phyloP scores from a whole-genome alignment of 1,140 invertebrate genomes.

The Acromyrmex echinatior region DNA sequence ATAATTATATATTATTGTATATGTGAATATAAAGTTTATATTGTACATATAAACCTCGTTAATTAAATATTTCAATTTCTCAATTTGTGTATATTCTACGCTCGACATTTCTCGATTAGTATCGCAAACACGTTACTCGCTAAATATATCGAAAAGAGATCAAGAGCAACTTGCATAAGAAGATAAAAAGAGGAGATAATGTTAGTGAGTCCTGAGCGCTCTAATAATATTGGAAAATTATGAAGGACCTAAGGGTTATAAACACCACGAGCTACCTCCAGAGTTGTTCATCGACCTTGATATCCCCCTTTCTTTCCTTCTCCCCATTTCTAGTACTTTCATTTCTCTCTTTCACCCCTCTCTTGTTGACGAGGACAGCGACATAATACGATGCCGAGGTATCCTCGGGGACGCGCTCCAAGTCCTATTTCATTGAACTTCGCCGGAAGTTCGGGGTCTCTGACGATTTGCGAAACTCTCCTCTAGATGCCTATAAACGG shows the following conservation, averaged over 20 bases:
- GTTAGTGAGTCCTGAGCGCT: background rate
- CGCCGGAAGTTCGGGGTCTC: slow-evolving; percentile 59
- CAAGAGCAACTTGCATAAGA: background rate
- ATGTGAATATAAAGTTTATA: no score
- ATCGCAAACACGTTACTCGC: background rate
- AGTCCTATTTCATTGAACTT: slow-evolving; percentile 69
- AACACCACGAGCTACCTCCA: background rate
- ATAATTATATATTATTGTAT: no score
- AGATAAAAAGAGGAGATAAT: background rate
- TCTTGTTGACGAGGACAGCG: slow-evolving; percentile 5
- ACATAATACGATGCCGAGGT: background rate
- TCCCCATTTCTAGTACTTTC: background rate
- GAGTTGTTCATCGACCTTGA: slow-evolving; percentile 31
- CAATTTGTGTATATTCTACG: background rate
- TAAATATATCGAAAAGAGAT: background rate
- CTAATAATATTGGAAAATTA: slow-evolving; percentile 27
- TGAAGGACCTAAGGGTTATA: background rate
- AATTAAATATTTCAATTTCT: slow-evolving; percentile 27
- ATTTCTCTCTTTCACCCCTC: background rate
- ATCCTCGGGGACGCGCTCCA: slow-evolving; percentile 41
- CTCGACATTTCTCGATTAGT: slow-evolving; percentile 11
- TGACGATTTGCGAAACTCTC: slow-evolving; percentile 74
- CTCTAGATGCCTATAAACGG: slow-evolving; percentile 72
- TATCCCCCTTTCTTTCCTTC: background rate
- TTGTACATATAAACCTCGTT: background rate